Percentiles rank a stretch among this genome's conserved stretches.
Conservation (phyloP, 2,888 invertebrate genomes). For the Orthonychiurus folsomi region DNA sequence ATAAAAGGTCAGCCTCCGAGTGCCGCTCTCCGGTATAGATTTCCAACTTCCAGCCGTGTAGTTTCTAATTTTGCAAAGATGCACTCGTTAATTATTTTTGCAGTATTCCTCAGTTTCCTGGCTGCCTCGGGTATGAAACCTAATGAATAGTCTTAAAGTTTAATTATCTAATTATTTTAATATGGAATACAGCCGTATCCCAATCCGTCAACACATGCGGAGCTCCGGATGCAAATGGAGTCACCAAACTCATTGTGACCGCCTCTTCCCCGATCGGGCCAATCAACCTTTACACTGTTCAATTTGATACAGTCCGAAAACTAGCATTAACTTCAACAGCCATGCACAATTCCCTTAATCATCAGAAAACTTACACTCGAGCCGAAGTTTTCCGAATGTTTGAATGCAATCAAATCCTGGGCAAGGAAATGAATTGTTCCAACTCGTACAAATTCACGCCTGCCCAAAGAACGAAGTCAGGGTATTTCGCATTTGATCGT, state of each 20-base stretch:
- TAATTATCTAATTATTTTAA: too few species aligned
- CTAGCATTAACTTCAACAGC: not conserved
- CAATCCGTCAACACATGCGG: too few species aligned
- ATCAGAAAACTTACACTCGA: not conserved
- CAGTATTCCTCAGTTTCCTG: too few species aligned
- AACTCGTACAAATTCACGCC: conserved; percentile 19
- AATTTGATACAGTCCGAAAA: conserved; percentile 5
- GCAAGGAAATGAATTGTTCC: conserved; percentile 19
- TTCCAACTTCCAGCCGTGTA: too few species aligned
- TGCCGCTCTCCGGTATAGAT: too few species aligned
- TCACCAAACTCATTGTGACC: not conserved
- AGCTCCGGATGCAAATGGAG: not conserved
- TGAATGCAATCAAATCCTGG: not conserved
- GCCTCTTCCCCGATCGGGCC: not conserved
- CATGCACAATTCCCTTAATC: not conserved
- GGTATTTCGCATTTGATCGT: conserved; percentile 23
- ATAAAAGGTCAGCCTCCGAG: too few species aligned
- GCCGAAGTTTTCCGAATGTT: not conserved
- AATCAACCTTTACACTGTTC: not conserved
- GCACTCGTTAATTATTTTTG: too few species aligned
- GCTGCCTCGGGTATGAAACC: too few species aligned
- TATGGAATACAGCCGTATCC: too few species aligned
- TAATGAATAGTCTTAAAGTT: too few species aligned
- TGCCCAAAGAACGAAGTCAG: conserved; percentile 19
- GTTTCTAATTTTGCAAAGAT: too few species aligned